These are phyloP conservation scores for Chloropsis cyanopogon DNA, from an alignment of 2,113 vertebrate species.

Conservation along the genomic window DNA sequence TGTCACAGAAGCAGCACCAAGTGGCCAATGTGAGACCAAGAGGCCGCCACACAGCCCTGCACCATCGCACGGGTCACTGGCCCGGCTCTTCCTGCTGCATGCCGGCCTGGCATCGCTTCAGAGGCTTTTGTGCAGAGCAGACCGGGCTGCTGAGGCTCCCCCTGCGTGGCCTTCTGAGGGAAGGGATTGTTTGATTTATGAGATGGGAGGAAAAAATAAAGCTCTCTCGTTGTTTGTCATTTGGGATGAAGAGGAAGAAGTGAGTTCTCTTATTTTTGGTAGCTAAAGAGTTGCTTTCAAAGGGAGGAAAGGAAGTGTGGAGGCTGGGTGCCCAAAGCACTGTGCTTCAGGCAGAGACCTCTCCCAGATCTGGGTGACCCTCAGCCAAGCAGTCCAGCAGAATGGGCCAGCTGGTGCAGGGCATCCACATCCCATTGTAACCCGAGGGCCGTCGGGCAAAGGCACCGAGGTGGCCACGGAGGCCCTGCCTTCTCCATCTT, in stretches of 20 bases:
- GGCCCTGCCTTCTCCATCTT: background rate
- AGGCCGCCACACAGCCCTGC: background rate
- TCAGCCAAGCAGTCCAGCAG: background rate
- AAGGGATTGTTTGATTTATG: slow-evolving; percentile 47
- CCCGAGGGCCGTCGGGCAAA: accelerated
- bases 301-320: background rate
- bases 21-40: accelerated
- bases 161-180: background rate
- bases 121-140: background rate
- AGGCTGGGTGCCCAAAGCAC: accelerated
- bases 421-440: accelerated
- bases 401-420: background rate
- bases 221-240: background rate
- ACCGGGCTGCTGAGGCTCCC: background rate
- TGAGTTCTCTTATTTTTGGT: background rate
- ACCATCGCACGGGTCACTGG: accelerated
- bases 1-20: accelerated
- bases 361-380: background rate
- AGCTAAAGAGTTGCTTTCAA: background rate
- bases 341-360: background rate
- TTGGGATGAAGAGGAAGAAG: background rate
- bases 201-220: slow-evolving; percentile 51
- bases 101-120: background rate
- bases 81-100: background rate
- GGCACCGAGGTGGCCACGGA: accelerated